A percentile compares a stretch with the other conserved stretches of the same genome.
phyloP scores from a whole-genome alignment of 2,888 invertebrate species.

The Oxytorus armatus region DNA sequence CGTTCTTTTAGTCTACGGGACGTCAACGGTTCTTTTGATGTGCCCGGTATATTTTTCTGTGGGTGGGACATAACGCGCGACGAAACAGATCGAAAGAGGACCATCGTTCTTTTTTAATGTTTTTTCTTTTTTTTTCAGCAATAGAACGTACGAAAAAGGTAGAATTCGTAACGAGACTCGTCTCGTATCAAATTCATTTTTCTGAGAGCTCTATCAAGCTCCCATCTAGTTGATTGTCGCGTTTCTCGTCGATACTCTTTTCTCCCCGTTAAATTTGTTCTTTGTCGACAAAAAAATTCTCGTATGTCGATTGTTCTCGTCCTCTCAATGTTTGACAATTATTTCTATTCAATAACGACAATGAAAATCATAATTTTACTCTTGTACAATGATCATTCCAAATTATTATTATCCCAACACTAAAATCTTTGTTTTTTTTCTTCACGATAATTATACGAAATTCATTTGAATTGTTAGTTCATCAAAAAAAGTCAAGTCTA shows the following conservation, averaged over 20 bases:
- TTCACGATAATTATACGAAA: too few species aligned
- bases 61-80: slow-evolving; percentile 17
- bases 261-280: slow-evolving; percentile 60
- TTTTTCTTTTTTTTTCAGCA: neutral
- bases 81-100: slow-evolving; percentile 44
- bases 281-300: slow-evolving; percentile 25
- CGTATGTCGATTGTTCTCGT: neutral
- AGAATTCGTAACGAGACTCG: slow-evolving; percentile 16
- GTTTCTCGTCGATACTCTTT: slow-evolving; percentile 6
- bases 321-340: too few species aligned
- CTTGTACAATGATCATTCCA: too few species aligned
- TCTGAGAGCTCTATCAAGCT: slow-evolving; percentile 11
- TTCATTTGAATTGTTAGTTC: too few species aligned
- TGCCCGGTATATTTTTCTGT: slow-evolving; percentile 37
- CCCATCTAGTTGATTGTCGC: slow-evolving; percentile 9
- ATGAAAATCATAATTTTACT: neutral
- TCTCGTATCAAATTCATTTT: slow-evolving; percentile 29
- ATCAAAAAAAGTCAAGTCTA: too few species aligned
- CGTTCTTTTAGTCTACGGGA: slow-evolving; percentile 20
- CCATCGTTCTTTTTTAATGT: slow-evolving; percentile 3
- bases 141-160: too few species aligned
- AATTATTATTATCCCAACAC: too few species aligned
- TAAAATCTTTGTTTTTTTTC: too few species aligned
- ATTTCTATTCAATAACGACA: neutral
- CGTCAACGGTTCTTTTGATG: slow-evolving; percentile 62